Evolutionary conservation across 2,888 invertebrate species (phyloP).

Genomic region (Lucinisca nassula): DNA sequence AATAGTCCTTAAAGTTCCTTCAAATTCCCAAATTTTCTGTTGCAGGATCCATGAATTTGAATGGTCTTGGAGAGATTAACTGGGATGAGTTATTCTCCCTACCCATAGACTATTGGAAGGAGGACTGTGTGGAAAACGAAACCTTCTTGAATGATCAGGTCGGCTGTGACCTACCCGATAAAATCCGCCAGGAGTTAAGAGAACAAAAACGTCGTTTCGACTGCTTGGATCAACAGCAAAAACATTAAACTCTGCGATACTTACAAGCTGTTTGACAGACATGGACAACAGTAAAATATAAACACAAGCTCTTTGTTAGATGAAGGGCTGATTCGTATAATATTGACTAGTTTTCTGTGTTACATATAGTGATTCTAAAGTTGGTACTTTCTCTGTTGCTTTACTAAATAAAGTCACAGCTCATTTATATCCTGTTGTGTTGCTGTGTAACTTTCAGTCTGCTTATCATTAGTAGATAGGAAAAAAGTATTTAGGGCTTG

Average conservation of each 20-base stretch:
- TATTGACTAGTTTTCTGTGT: background rate
- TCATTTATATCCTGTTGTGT: too few species aligned
- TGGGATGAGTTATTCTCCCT: slow-evolving; percentile 94
- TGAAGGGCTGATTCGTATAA: too few species aligned
- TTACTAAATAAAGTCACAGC: too few species aligned
- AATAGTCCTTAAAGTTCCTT: too few species aligned
- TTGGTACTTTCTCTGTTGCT: background rate
- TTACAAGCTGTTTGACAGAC: too few species aligned
- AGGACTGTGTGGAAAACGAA: slow-evolving; percentile 93
- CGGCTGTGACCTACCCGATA: slow-evolving; percentile 94
- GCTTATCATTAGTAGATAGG: too few species aligned
- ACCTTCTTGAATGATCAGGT: slow-evolving; percentile 97
- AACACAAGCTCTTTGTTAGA: too few species aligned
- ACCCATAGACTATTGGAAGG: slow-evolving; percentile 96
- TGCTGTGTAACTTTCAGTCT: too few species aligned
- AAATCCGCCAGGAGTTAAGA: slow-evolving; percentile 92
- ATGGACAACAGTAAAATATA: too few species aligned
- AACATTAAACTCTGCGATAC: too few species aligned
- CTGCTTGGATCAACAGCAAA: background rate
- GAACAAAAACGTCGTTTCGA: slow-evolving; percentile 90
- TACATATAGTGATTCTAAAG: background rate
- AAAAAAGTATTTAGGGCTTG: background rate
- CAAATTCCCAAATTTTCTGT: background rate
- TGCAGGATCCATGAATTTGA: slow-evolving; percentile 90
- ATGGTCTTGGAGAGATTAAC: slow-evolving; percentile 93